Base-by-base conservation (phyloP, 2,113 vertebrate genomes). In the Haliaeetus leucogaster region DNA sequence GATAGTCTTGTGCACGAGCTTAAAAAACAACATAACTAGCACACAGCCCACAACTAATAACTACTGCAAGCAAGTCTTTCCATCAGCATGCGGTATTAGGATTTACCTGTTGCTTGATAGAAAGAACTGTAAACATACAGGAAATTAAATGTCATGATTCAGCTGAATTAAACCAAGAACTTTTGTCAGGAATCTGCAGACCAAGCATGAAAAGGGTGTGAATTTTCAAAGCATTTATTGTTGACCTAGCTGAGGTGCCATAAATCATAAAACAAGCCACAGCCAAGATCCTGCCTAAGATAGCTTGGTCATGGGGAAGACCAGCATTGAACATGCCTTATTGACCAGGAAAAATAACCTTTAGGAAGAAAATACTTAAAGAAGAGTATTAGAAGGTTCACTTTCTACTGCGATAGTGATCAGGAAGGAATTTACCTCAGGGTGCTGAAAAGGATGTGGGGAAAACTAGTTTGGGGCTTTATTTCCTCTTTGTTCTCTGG, bases 111-210 rank as follows among this genome's bases (percentile, higher is more conserved):
- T 76, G 7, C 48, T 56, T 68, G 14, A 65, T 4, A 59, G 25
- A 92, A 92, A 92, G 43, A 86, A 67, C 32, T 61, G 68, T 22
- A 89, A 93, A 93, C 27, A 68, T 29, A 34, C 26, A 85, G 74
- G 66, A 95, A 76, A 82, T 85, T 52, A 79, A 92, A 42, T 82
- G 43, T 40, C 62, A 72, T 9, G 30, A 82, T 72, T 84, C 2
- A 7, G n/a, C 11, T 34, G 38, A 78, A 86, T 59, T 63, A 52
- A 80, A 90, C 0, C 21, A 85, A 56, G 25, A 76, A 89, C 52
- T 72, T 79, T 65, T 61, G 20, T 36, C 65, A 79, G 40, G 43
- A 95, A 72, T 61, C 34, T 94, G 50, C 81, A 84, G 52, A 42
- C 32, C 8, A 16, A 82, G 38, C 53, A 81, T 58, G n/a, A 45